Evolutionary conservation across 1,140 invertebrate genomes (phyloP).

Genomic region (Trigoniulus corallinus): DNA sequence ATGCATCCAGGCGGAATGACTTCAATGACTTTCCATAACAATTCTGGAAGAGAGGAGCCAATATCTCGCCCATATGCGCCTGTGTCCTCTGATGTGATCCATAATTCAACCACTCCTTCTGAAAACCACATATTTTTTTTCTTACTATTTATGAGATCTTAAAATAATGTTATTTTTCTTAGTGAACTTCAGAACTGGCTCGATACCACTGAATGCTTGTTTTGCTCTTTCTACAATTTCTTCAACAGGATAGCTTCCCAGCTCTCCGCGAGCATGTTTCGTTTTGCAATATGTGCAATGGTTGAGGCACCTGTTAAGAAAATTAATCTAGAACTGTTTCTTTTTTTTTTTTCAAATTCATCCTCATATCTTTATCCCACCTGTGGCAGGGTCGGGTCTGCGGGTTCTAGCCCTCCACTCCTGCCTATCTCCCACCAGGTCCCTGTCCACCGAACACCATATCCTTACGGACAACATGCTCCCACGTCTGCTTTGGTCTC

Average conservation of each 20-base stretch:
- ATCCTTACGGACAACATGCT: too few relatives aligned
- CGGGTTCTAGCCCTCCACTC: too few relatives aligned
- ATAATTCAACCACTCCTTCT: constrained; percentile 93
- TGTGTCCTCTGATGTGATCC: constrained; percentile 96
- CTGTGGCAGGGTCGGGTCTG: too few relatives aligned
- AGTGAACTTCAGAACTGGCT: too few relatives aligned
- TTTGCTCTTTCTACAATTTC: constrained; percentile 34
- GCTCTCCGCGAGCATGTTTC: constrained; percentile 86
- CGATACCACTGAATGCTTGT: constrained; percentile 49
- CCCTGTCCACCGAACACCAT: too few relatives aligned
- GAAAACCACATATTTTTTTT: too few relatives aligned
- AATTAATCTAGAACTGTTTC: too few relatives aligned
- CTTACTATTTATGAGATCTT: constrained; percentile 22
- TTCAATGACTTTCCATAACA: constrained; percentile 71
- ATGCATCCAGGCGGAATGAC: constrained; percentile 80
- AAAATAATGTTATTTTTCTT: background rate
- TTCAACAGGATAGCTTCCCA: constrained; percentile 75
- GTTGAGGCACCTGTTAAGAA: constrained; percentile 61
- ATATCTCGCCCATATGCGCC: constrained; percentile 94
- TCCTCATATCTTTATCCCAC: too few relatives aligned
- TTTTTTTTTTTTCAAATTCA: too few relatives aligned
- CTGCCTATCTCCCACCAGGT: too few relatives aligned
- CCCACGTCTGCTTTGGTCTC: too few relatives aligned
- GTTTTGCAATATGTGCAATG: constrained; percentile 99
- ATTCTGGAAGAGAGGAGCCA: constrained; percentile 64